A percentile compares a stretch with the other conserved stretches of the same genome.
These are phyloP conservation scores for Danio jaintianensis DNA, from an alignment of 2,797 vertebrate species.

Conservation along the genomic window DNA sequence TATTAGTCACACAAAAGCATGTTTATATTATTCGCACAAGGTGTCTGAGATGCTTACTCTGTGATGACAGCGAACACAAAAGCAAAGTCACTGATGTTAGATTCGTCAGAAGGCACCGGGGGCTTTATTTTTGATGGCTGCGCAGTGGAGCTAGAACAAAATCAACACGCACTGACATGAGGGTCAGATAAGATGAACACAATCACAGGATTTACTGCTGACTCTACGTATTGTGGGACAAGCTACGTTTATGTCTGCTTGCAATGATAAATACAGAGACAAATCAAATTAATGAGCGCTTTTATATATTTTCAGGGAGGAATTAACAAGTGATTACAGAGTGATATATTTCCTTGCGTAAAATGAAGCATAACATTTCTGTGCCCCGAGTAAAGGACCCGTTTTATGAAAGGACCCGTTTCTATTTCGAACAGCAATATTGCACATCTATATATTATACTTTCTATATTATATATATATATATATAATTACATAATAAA, in stretches of 20 bases:
- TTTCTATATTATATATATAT: too few relatives aligned
- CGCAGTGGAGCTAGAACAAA: not conserved
- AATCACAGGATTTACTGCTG: not conserved
- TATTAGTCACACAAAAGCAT: conserved; percentile 27
- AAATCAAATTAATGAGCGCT: not conserved
- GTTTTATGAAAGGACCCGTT: too few relatives aligned
- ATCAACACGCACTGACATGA: conserved; percentile 22
- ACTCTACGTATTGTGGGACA: not conserved
- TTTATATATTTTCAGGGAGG: not conserved
- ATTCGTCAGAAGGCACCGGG: conserved; percentile 30
- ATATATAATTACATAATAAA: too few relatives aligned
- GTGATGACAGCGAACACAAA: conserved; percentile 31
- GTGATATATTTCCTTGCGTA: not conserved
- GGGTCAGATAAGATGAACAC: conserved; percentile 1
- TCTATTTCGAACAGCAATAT: too few relatives aligned
- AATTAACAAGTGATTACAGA: not conserved
- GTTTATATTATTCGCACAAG: conserved; percentile 14
- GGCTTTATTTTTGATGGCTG: conserved; percentile 8
- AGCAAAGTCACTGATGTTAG: conserved; percentile 22
- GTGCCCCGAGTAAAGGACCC: not conserved
- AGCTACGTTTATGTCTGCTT: not conserved
- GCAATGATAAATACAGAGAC: not conserved
- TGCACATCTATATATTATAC: too few relatives aligned
- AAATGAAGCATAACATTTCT: not conserved
- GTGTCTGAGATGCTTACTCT: conserved; percentile 21